Evolutionary conservation across 1,140 invertebrate genomes (phyloP).

Genomic region (Bombus cullumanus): DNA sequence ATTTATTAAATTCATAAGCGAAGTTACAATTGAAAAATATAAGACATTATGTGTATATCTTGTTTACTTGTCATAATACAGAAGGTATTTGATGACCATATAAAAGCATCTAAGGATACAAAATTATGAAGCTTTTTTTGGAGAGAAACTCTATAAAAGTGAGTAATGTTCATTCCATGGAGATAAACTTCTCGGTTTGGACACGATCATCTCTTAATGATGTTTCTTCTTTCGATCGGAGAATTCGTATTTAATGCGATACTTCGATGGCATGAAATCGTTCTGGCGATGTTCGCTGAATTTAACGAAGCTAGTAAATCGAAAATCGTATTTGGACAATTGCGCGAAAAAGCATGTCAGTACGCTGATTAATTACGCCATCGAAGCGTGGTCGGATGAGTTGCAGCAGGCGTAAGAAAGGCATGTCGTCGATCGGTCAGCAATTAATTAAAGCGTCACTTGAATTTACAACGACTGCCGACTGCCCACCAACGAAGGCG

Average conservation of each 20-base stretch:
- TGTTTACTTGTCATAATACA: too few relatives aligned
- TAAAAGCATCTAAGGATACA: too few relatives aligned
- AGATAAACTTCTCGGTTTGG: conserved; percentile 38
- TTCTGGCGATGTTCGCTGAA: conserved; percentile 3
- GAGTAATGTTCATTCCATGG: conserved; percentile 13
- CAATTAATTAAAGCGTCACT: conserved; percentile 71
- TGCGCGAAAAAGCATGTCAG: conserved; percentile 61
- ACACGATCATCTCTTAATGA: conserved; percentile 37
- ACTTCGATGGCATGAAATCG: neutral
- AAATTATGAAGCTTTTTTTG: neutral
- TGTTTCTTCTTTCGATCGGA: neutral
- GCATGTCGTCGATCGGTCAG: conserved; percentile 46
- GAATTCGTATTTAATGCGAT: conserved; percentile 1
- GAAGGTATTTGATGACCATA: too few relatives aligned
- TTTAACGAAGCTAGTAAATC: conserved; percentile 16
- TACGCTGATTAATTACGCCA: conserved; percentile 64
- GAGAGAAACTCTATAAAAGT: neutral
- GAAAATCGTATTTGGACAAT: conserved; percentile 55
- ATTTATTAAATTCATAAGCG: neutral
- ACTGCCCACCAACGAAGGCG: conserved; percentile 62
- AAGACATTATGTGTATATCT: too few relatives aligned
- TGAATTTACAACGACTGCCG: conserved; percentile 66
- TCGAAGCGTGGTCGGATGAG: conserved; percentile 45
- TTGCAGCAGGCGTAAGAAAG: conserved; percentile 57
- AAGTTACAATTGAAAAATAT: neutral